Evolutionary conservation across 2,113 vertebrate species (phyloP).

Genomic region (Labrus mixtus): DNA sequence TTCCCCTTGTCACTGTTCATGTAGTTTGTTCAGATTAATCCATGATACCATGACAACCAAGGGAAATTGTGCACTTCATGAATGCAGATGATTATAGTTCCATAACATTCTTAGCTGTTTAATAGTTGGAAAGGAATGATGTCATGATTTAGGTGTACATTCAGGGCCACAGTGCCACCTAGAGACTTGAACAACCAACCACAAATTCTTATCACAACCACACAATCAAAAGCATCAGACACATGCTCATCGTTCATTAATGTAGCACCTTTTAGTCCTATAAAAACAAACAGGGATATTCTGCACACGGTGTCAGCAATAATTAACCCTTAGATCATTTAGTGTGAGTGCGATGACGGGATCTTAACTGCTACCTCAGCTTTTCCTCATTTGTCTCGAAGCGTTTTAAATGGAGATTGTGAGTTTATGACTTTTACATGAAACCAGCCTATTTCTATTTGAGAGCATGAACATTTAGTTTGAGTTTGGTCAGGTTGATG

Average conservation of each 20-base stretch:
- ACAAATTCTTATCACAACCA: not conserved
- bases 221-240: not conserved
- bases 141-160: slow-evolving; percentile 39
- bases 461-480: not conserved
- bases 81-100: slow-evolving; percentile 27
- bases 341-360: too few species aligned
- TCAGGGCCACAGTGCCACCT: slow-evolving; percentile 69
- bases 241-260: not conserved
- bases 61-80: not conserved
- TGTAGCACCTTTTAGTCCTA: not conserved
- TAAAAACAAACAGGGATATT: not conserved
- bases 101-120: not conserved
- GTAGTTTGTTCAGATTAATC: slow-evolving; percentile 4
- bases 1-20: not conserved
- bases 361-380: too few species aligned
- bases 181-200: slow-evolving; percentile 9
- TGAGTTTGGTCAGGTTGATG: not conserved
- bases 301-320: not conserved
- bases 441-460: not conserved
- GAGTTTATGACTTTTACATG: not conserved
- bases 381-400: not conserved
- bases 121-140: slow-evolving; percentile 30
- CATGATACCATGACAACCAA: slow-evolving; percentile 11
- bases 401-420: not conserved
- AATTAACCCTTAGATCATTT: not conserved